A percentile compares a stretch with the other conserved stretches of the same genome.
phyloP scores from a whole-genome alignment of 2,888 invertebrate species.

The Hirtodrosophila trivittata region DNA sequence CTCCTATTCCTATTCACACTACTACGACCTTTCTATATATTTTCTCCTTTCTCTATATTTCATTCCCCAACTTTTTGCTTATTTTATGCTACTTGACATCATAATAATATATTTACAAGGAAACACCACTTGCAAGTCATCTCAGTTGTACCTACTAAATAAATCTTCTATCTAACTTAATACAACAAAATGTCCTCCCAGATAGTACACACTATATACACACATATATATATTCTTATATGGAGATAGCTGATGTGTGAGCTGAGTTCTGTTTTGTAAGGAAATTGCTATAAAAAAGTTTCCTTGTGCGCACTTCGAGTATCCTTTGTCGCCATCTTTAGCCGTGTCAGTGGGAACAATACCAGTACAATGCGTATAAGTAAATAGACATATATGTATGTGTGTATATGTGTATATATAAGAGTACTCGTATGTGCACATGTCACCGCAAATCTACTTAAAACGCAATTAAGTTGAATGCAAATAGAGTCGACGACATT shows the following conservation, averaged over 20 bases:
- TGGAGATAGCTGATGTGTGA: constrained; percentile 22
- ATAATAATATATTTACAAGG: too few species aligned
- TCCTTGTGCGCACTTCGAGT: constrained; percentile 1
- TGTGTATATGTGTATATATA: not conserved
- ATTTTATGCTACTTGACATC: too few species aligned
- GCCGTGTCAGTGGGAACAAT: constrained; percentile 5
- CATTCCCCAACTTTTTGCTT: too few species aligned
- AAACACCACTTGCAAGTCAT: too few species aligned
- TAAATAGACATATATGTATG: not conserved
- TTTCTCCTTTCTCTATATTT: too few species aligned
- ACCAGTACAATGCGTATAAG: constrained; percentile 8
- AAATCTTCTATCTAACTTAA: not conserved
- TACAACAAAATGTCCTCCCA: not conserved
- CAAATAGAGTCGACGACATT: constrained; percentile 59
- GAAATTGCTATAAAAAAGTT: constrained; percentile 23
- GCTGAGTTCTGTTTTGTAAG: constrained; percentile 12
- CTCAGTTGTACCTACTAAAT: too few species aligned
- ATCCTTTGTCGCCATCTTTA: constrained; percentile 8
- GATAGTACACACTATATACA: not conserved
- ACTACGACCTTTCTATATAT: too few species aligned
- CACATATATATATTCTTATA: not conserved
- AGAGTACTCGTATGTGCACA: constrained; percentile 31
- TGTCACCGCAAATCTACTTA: constrained; percentile 77
- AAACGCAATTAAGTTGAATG: constrained; percentile 80
- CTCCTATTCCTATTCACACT: too few species aligned